phyloP scores from a whole-genome alignment of 2,888 invertebrate genomes.

The Caradrina clavipalpis region DNA sequence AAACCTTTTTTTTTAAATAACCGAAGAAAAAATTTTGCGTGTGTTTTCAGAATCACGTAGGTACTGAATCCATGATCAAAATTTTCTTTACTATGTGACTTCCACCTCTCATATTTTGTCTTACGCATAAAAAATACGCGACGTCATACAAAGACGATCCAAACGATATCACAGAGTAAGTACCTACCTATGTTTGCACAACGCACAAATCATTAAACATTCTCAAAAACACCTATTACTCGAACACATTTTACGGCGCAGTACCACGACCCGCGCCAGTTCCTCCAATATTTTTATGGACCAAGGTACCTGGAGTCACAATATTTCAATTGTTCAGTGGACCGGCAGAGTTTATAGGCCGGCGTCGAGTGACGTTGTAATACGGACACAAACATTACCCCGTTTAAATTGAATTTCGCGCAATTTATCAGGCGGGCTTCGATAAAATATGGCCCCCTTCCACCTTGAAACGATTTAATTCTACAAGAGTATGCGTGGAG shows the following conservation, averaged over 20 bases:
- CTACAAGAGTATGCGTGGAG: constrained; percentile 72
- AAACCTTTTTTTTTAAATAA: too few species aligned
- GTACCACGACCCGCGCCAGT: constrained; percentile 31
- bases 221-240: constrained; percentile 38
- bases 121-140: too few species aligned
- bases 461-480: constrained; percentile 81
- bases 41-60: too few species aligned
- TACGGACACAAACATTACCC: constrained; percentile 88
- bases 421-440: constrained; percentile 85
- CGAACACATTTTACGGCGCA: constrained; percentile 45
- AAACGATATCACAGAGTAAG: too few species aligned
- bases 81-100: too few species aligned
- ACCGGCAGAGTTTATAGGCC: constrained; percentile 84
- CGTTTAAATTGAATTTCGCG: constrained; percentile 89
- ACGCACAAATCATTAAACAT: constrained; percentile 22
- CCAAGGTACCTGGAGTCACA: constrained; percentile 76
- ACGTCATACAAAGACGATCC: too few species aligned
- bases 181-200: background rate
- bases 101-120: too few species aligned
- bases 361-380: constrained; percentile 85
- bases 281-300: constrained; percentile 79
- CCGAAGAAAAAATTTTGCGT: too few species aligned
- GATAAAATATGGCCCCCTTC: constrained; percentile 81
- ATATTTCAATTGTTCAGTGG: constrained; percentile 87
- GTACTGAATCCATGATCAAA: too few species aligned